phyloP scores from a whole-genome alignment of 2,797 vertebrate species.

The Neoniphon sammara region DNA sequence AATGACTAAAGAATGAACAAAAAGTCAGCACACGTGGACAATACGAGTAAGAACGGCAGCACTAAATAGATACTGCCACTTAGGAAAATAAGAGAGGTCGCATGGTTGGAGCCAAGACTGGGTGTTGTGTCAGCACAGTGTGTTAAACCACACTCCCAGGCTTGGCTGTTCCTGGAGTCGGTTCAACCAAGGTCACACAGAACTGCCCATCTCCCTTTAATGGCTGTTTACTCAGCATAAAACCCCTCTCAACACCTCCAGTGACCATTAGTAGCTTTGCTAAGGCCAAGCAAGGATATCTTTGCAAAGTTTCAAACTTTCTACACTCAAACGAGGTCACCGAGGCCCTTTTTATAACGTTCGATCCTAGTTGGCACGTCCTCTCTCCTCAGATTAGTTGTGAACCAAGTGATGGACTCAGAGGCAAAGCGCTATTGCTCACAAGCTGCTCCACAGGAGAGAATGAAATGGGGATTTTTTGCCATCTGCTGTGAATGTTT shows the following conservation, averaged over 20 bases:
- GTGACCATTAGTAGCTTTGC: conserved; percentile 20
- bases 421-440: conserved; percentile 2
- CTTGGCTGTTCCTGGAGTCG: conserved; percentile 76
- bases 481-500: conserved; percentile 17
- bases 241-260: conserved; percentile 39
- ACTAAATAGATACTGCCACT: conserved; percentile 74
- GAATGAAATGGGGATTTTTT: conserved; percentile 15
- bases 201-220: conserved; percentile 53
- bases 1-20: not conserved
- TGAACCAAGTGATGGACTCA: conserved; percentile 23
- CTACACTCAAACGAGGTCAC: conserved; percentile 46
- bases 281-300: conserved; percentile 15
- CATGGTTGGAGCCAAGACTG: conserved; percentile 80
- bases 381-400: conserved; percentile 48
- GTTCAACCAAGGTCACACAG: conserved; percentile 53
- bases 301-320: conserved; percentile 26
- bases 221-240: conserved; percentile 51
- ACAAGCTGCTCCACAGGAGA: conserved; percentile 24
- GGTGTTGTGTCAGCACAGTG: conserved; percentile 83
- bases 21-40: conserved; percentile 51
- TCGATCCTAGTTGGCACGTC: conserved; percentile 30
- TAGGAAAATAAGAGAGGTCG: conserved; percentile 73
- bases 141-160: conserved; percentile 85
- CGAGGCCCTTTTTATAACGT: conserved; percentile 32
- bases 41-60: conserved; percentile 51